A percentile compares a stretch with the other conserved stretches of the same genome.
phyloP scores from a whole-genome alignment of 2,888 invertebrate species.

The Stenurella melanura region DNA sequence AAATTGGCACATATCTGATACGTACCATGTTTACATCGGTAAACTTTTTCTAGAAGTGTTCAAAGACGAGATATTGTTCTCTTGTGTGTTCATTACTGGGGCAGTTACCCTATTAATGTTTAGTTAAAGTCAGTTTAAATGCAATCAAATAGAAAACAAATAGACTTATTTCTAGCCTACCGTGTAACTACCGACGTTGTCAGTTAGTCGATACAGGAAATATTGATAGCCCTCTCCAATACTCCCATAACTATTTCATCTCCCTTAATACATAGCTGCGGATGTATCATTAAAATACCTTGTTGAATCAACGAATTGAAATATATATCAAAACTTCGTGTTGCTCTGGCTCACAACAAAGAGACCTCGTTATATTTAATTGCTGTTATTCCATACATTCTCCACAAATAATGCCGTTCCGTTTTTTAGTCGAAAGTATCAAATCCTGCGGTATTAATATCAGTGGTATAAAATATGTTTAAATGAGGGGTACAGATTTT shows the following conservation, averaged over 20 bases:
- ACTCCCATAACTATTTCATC: neutral
- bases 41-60: too few species aligned
- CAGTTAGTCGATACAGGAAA: neutral
- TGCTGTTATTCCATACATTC: conserved; percentile 3
- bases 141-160: too few species aligned
- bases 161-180: neutral
- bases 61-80: too few species aligned
- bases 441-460: neutral
- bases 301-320: conserved; percentile 1
- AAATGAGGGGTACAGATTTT: neutral
- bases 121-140: too few species aligned
- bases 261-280: neutral
- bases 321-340: neutral
- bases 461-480: neutral
- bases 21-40: too few species aligned
- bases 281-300: conserved; percentile 1
- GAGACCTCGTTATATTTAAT: conserved; percentile 7
- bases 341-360: neutral
- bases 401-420: conserved; percentile 1
- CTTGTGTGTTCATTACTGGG: too few species aligned
- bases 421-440: neutral
- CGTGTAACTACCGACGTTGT: neutral
- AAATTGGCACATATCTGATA: too few species aligned
- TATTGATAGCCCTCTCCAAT: neutral
- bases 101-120: too few species aligned